A percentile compares a stretch with the other conserved stretches of the same genome.
Conservation (phyloP, 2,113 vertebrate species). For the Motacilla tschutschensis region DNA sequence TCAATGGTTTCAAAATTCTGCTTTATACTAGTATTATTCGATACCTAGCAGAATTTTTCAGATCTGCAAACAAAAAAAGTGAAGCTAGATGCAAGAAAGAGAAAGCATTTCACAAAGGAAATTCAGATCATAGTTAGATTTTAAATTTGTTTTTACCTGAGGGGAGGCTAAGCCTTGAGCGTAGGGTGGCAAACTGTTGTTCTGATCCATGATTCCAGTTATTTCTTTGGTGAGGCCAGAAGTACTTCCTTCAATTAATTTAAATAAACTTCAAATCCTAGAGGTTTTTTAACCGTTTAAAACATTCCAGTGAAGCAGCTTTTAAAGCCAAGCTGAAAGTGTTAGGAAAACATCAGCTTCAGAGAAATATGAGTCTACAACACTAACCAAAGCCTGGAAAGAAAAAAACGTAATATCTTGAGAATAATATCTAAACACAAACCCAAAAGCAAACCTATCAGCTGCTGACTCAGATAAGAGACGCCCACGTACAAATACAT, state of each 20-base stretch:
- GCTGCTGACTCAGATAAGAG: not conserved
- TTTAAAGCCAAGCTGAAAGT: not conserved
- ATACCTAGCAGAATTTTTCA: not conserved
- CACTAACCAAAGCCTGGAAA: conserved; percentile 39
- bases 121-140: not conserved
- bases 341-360: conserved; percentile 33
- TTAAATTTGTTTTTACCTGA: conserved; percentile 77
- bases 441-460: not conserved
- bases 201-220: conserved; percentile 88
- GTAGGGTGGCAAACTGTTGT: conserved; percentile 90
- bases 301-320: conserved; percentile 54
- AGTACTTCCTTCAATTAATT: not conserved
- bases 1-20: not conserved
- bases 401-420: not conserved
- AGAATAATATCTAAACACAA: not conserved
- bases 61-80: not conserved
- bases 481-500: not conserved
- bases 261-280: not conserved
- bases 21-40: not conserved
- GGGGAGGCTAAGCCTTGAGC: conserved; percentile 93
- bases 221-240: conserved; percentile 41
- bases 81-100: not conserved
- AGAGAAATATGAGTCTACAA: not conserved
- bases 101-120: not conserved
- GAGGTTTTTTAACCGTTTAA: not conserved